Evolutionary conservation across 2,888 invertebrate genomes (phyloP), one percentile per base, ranked within the genome.

Genomic region (Digitonthophagus gazella): DNA sequence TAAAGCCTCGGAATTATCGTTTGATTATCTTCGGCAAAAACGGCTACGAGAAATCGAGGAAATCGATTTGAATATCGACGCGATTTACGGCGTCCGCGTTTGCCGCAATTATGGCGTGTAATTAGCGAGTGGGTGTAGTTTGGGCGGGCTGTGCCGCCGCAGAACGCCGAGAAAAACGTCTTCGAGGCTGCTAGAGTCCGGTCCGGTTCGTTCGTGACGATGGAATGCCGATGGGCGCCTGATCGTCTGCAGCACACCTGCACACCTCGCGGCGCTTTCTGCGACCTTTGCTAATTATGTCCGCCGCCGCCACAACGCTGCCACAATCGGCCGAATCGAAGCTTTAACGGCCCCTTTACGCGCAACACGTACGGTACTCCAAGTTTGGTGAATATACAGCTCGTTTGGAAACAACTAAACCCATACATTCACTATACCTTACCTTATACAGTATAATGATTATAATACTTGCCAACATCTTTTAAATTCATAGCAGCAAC

Each of bases 271-370:
- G 81, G 80, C 80, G 75, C 76, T 79, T 76, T 77, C 74, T 75
- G 77, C 80, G 81, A 80, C 81, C 80, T 81, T 81, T 81, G 80
- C 81, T 80, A 81, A 81, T 81, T 80, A 79, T 78, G 78, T 79
- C 74, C 78, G 76, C 28, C 77, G 75, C 75, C 15, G 61, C 58
- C 22, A 58, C 67, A 16, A 28, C 72, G 72, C 65, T 65, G 54
- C 28, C 73, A 71, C 72, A 71, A 68, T 74, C 66, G 61, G 22
- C 44, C 58, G 20, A 58, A 14, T 22, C 61, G 61, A 58, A 67
- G 8, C 67, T 55, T 19, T 67, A 67, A 67, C 67, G 16, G 18
- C 61, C 20, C n/a, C 61, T 61, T 20, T 61, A 61, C 61, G 18
- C n/a, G 61, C 18, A 8, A 57, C 57, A 44, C 28, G 28, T 6